phyloP scores from a whole-genome alignment of 2,797 vertebrate species.

The Smutsia gigantea region DNA sequence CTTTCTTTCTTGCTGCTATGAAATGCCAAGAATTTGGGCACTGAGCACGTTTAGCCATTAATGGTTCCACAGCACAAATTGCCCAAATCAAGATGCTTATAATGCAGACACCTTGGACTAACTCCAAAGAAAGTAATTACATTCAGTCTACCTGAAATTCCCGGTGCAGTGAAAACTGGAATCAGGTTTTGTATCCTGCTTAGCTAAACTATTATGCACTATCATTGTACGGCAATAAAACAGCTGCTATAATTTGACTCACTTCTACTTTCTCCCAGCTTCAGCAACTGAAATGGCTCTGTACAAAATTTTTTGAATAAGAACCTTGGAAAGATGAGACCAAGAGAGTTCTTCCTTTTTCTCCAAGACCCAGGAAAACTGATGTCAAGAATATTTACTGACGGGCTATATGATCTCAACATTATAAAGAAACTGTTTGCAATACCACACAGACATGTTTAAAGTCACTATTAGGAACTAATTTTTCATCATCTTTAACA shows the following conservation, averaged over 20 bases:
- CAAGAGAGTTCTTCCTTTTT: not conserved
- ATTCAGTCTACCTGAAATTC: conserved; percentile 63
- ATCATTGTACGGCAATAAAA: conserved; percentile 31
- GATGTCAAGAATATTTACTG: not conserved
- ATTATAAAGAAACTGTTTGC: not conserved
- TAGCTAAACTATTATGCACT: not conserved
- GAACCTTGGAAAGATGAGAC: not conserved
- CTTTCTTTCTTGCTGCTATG: conserved; percentile 5
- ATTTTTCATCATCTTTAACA: not conserved
- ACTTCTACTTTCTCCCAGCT: not conserved
- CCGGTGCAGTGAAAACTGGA: not conserved
- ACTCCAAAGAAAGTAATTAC: conserved; percentile 65
- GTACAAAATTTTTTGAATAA: not conserved
- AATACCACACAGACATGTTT: not conserved
- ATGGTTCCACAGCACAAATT: conserved; percentile 55
- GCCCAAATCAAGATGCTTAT: conserved; percentile 6
- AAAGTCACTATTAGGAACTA: not conserved
- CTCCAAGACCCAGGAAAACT: not conserved
- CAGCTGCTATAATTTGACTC: conserved; percentile 37
- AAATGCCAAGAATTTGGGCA: conserved; percentile 45
- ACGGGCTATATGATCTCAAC: not conserved
- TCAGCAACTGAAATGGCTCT: not conserved
- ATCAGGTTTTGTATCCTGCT: not conserved
- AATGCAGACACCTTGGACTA: conserved; percentile 54
- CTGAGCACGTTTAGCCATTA: conserved; percentile 28